Evolutionary conservation across 2,888 invertebrate species (phyloP), one percentile per base, ranked within the genome.

Genomic region (Lissocephala sabroskyi): DNA sequence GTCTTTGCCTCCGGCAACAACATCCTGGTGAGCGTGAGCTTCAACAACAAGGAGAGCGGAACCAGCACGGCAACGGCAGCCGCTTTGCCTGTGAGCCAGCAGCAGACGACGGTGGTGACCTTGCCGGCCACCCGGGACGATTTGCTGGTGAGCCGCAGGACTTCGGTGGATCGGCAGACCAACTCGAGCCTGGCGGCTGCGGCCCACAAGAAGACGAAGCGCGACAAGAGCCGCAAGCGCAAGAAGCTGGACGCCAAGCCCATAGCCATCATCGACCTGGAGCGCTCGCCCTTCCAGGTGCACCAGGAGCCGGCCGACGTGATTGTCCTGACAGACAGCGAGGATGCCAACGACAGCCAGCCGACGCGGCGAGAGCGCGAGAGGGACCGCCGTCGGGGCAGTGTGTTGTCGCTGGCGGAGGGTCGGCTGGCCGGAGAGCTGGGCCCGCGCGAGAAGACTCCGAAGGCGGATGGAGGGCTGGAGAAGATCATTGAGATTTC

Each of bases 1-100:
- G 94, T 96, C 2, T 96, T 95, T 82, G 94, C 96, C 0, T 95
- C 95, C 9, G 96, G 96, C 2, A 94, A 96, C 84, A 96, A 95
- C 82, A 96, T 96, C 74, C 88, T 96, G 58, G 95, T 96, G 9
- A 95, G 95, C 85, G 94, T 96, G 13, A 95, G 94, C 83, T 96
- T 96, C 84, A 92, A 92, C 81, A 93, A 93, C 66, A 89, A 88
- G 61, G 47, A 62, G 2, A 62, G 52, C 13, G 56, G 42, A 19
- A 49, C 18, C 4, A 56, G 41, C 26, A 49, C 17, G 3, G 14
- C 53, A 2, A 35, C 52, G 6, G 44, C 49, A 6, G 39, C 23
- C 1, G n/a, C n/a, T n/a, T n/a, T n/a, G n/a, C n/a, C n/a, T n/a
- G n/a, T n/a, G n/a, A n/a, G n/a, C n/a, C 19, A 56, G 3, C 9